These are phyloP conservation scores for Calonectris borealis DNA, from an alignment of 2,113 vertebrate species.

Conservation along the genomic window DNA sequence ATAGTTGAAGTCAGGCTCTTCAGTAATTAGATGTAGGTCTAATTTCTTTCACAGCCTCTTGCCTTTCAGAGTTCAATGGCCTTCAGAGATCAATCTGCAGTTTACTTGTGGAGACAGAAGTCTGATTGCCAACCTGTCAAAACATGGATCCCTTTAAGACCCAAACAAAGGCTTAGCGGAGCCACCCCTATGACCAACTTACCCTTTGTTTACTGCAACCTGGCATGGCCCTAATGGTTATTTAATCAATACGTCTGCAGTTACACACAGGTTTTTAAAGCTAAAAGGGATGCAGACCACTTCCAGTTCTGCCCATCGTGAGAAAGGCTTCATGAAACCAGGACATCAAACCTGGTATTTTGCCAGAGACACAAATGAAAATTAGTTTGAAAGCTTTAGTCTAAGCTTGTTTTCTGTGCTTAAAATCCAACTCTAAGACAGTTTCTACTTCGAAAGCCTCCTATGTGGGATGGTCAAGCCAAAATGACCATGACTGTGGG, in stretches of 20 bases:
- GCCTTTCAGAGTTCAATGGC: neutral
- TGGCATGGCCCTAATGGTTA: neutral
- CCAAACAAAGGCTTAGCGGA: neutral
- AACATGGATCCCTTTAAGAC: neutral
- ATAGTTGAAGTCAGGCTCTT: neutral
- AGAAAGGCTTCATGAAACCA: neutral
- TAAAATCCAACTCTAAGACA: neutral
- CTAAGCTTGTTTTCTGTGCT: neutral
- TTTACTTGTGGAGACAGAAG: neutral
- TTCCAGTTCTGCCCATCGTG: neutral
- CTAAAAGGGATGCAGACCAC: neutral
- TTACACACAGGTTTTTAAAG: fast-evolving
- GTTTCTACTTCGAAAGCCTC: neutral
- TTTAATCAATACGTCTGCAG: neutral
- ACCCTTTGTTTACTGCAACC: no score
- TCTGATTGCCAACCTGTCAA: neutral
- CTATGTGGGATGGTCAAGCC: neutral
- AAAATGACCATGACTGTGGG: fast-evolving
- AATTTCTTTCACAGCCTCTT: neutral
- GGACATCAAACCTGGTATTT: neutral
- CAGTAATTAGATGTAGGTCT: neutral
- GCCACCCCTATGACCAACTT: neutral
- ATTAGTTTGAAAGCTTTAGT: neutral
- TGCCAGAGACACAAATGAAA: neutral
- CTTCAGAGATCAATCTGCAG: neutral